phyloP scores from a whole-genome alignment of 2,888 invertebrate species.

The Lasioglossum zephyrum region DNA sequence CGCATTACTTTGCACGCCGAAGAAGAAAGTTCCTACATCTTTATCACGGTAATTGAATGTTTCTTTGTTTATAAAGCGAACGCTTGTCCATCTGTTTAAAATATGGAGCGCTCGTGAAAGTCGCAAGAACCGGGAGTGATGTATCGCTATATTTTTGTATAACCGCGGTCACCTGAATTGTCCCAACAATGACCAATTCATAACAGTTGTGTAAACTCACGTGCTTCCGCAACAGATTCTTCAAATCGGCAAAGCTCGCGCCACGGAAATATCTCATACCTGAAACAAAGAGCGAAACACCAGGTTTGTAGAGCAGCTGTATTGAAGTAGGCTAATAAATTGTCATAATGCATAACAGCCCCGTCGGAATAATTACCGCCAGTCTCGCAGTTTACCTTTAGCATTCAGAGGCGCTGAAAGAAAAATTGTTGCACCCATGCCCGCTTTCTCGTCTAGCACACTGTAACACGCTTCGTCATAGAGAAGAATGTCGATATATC shows the following conservation, averaged over 20 bases:
- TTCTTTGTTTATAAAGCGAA: neutral
- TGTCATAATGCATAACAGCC: slow-evolving; percentile 34
- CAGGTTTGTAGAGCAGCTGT: neutral
- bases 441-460: slow-evolving; percentile 9
- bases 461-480: slow-evolving; percentile 20
- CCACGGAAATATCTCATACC: slow-evolving; percentile 18
- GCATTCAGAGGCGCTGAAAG: slow-evolving; percentile 41
- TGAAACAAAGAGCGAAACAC: slow-evolving; percentile 26
- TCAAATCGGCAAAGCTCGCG: neutral
- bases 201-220: slow-evolving; percentile 26
- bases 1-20: neutral
- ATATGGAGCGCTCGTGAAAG: neutral
- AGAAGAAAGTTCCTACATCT: neutral
- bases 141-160: neutral
- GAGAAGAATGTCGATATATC: slow-evolving; percentile 50
- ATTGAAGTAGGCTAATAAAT: slow-evolving; percentile 12
- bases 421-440: slow-evolving; percentile 45
- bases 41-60: neutral
- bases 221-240: slow-evolving; percentile 2
- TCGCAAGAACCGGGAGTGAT: neutral
- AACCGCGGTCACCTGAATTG: no score
- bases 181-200: neutral
- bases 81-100: neutral
- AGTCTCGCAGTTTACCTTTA: slow-evolving; percentile 8
- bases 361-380: slow-evolving; percentile 31